Base-by-base conservation (phyloP, 2,797 vertebrate species). In the Cercopithecus hamlyni region DNA sequence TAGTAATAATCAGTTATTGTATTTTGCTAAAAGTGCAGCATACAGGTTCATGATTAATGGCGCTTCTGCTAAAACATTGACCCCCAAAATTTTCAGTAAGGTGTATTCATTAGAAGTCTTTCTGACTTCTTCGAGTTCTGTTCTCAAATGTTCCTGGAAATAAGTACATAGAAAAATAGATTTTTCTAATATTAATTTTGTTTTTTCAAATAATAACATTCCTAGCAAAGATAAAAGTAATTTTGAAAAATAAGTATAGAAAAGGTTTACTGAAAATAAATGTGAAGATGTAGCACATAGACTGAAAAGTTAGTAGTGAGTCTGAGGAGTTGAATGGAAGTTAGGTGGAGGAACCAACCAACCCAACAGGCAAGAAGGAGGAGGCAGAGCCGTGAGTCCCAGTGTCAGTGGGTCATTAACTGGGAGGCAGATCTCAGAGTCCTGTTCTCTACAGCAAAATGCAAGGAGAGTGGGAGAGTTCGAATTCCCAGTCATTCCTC, bases 321-420 rank as follows among this genome's bases (percentile, higher is more conserved):
- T 3, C 7, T n/a, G 19, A 24, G n/a, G 58, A 7, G 1, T 3
- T 1, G 3, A 36, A 20, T 4, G 7, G 4, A 1, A 41, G 20
- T 41, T 36, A 17, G 12, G 5, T 2, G 19, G 15, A 22, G 36
- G 70, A 67, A 15, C 3, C 17, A 22, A 22, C 5, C 4, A 15
- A 4, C 5, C 4, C 17, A 7, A 0, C 2, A 6, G 14, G 36
- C 22, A 24, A 11, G 14, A 19, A 17, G 15, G 15, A 17, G 8
- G 1, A 39, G 12, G 12, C 22, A 7, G 26, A 48, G n/a, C 33
- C 24, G 11, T 36, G 9, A 39, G 30, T 2, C 7, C 3, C 41
- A n/a, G 8, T 14, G 4, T 20, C 30, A 24, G 33, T 5, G 45
- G 14, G 39, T 76, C 45, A 1, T 75, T 57, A 57, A 19, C 4